phyloP scores from a whole-genome alignment of 2,888 invertebrate genomes.

The Acleris laterana region DNA sequence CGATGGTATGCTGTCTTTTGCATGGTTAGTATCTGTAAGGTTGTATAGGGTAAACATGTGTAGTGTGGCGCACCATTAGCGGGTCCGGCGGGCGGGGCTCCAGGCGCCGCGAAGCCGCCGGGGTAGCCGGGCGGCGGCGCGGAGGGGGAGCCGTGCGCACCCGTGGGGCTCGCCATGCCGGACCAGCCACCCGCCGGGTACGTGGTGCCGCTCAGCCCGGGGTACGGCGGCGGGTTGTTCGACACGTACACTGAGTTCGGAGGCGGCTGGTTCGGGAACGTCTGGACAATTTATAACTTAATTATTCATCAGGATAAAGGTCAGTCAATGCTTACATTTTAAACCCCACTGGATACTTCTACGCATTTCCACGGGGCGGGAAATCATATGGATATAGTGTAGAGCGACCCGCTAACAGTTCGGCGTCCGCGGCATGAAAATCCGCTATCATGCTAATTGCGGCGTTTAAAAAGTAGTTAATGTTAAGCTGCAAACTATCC shows the following conservation, averaged over 20 bases:
- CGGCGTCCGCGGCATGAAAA: too few relatives aligned
- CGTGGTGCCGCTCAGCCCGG: constrained; percentile 87
- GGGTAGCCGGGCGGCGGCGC: constrained; percentile 46
- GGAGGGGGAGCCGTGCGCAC: constrained; percentile 41
- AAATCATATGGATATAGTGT: too few relatives aligned
- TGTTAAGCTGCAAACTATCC: too few relatives aligned
- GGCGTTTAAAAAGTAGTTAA: too few relatives aligned
- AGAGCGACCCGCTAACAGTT: too few relatives aligned
- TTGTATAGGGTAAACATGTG: constrained; percentile 31
- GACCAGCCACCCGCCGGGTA: constrained; percentile 65
- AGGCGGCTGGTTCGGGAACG: constrained; percentile 88
- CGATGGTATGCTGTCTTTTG: too few relatives aligned
- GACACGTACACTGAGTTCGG: constrained; percentile 95
- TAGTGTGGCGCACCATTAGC: constrained; percentile 58
- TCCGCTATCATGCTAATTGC: too few relatives aligned
- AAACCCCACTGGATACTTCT: too few relatives aligned
- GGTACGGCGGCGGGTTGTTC: constrained; percentile 97
- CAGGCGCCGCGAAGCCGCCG: constrained; percentile 46
- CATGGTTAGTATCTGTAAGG: neutral
- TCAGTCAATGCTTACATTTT: too few relatives aligned
- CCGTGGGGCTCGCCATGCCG: constrained; percentile 47
- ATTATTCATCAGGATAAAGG: neutral
- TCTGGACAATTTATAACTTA: constrained; percentile 54
- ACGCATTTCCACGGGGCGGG: too few relatives aligned
- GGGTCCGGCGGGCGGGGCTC: constrained; percentile 49